Evolutionary conservation across 1,140 invertebrate genomes (phyloP), one percentile per base, ranked within the genome.

Genomic region (Drosophila lacertosa): DNA sequence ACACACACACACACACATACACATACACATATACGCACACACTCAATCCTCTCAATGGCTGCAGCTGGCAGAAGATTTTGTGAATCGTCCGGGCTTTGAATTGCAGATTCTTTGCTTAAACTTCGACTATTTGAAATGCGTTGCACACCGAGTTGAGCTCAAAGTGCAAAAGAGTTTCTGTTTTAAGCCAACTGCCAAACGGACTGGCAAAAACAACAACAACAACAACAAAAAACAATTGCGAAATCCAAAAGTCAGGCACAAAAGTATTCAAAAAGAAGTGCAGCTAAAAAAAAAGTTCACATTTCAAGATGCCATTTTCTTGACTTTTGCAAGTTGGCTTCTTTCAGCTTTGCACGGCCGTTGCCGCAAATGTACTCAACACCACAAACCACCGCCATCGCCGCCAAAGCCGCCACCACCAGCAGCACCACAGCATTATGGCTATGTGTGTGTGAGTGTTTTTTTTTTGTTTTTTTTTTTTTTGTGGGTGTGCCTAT

Each of bases 241-340:
- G 47, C 47, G 16, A 76, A 68, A 63, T 59, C 50, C 51, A 42
- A 74, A 86, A 86, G 81, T 86, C 81, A 75, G 72, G 79, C 81
- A 64, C 77, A 84, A 86, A 84, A 86, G 81, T 88, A 86, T 86
- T 86, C 82, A 88, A 69, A 86, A 86, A 81, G 77, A 81, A 86
- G 77, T 81, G 77, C 77, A 86, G 65, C 77, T 76, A 74, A 86
- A 84, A 86, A 84, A 79, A 26, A 86, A 79, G 63, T 86, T 88
- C 80, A 88, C 77, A 86, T 86, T 86, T 81, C 81, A 78, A 86
- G 81, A 81, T 84, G 81, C 82, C 81, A 86, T 86, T 86, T 74
- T 88, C 74, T 77, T 74, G 71, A 77, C 77, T 86, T 83, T 82
- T 16, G 35, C 16, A 77, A 76, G 76, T 81, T 86, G 60, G 59